Percentiles rank a stretch among this genome's conserved stretches.
Evolutionary conservation across 2,797 vertebrate genomes (phyloP).

Genomic region (Vipera ursinii): DNA sequence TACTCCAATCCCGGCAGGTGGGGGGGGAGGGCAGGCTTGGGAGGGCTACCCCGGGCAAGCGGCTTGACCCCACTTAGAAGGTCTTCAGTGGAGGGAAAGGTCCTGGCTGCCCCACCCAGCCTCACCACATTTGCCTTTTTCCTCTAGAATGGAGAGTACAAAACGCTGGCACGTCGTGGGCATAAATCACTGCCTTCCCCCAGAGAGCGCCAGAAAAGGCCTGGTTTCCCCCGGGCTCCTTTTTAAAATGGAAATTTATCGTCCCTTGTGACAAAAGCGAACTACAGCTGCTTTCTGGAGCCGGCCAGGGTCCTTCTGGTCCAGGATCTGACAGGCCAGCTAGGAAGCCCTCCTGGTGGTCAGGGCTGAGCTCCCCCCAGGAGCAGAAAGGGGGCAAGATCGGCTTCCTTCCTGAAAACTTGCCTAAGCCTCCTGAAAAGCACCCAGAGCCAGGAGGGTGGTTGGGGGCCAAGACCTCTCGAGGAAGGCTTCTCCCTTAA

Average conservation of each 20-base stretch:
- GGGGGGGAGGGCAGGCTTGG: background rate
- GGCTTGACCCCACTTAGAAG: background rate
- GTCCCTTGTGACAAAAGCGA: background rate
- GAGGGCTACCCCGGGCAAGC: background rate
- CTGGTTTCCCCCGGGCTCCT: background rate
- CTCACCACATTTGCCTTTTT: fast-evolving
- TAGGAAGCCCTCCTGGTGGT: background rate
- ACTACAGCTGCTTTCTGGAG: background rate
- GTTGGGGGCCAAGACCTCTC: background rate
- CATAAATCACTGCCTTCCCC: background rate
- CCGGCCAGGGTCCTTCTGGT: background rate
- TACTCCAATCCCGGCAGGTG: background rate
- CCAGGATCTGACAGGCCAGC: background rate
- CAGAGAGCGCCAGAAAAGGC: background rate
- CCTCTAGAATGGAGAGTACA: background rate
- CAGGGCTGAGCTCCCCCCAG: background rate
- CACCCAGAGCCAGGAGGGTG: background rate
- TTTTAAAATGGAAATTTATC: background rate
- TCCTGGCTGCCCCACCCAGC: background rate
- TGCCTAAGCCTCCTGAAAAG: no score
- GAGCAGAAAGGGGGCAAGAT: background rate
- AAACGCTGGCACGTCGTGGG: no score
- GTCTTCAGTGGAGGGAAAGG: background rate
- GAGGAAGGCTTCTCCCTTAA: background rate
- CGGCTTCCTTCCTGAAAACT: background rate